Evolutionary conservation across 2,888 invertebrate genomes (phyloP).

Genomic region (Heliconius aoede): DNA sequence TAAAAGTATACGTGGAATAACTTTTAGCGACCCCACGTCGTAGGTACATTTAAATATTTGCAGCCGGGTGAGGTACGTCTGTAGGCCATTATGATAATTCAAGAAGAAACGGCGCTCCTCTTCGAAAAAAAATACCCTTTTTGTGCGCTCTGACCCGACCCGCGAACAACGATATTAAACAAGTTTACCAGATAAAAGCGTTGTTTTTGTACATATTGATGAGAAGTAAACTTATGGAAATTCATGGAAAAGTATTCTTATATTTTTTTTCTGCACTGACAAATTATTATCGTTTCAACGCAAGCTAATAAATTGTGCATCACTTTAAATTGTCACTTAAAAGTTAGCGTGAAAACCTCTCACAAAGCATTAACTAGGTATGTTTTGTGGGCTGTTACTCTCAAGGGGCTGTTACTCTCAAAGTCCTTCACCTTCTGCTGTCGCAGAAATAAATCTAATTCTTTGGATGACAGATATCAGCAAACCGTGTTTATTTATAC

Average conservation of each 20-base stretch:
- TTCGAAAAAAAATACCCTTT: constrained; percentile 63
- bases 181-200: constrained; percentile 55
- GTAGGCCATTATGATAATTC: constrained; percentile 78
- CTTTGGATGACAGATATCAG: constrained; percentile 83
- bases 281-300: constrained; percentile 10
- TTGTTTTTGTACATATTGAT: constrained; percentile 24
- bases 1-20: constrained; percentile 52
- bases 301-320: constrained; percentile 31
- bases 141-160: constrained; percentile 64
- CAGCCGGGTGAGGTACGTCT: constrained; percentile 70
- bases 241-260: constrained; percentile 4
- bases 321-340: constrained; percentile 40
- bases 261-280: background rate
- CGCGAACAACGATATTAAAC: constrained; percentile 70
- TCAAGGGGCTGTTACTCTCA: constrained; percentile 66
- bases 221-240: background rate
- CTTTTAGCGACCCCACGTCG: constrained; percentile 57
- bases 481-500: constrained; percentile 83
- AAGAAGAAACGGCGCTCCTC: constrained; percentile 71
- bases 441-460: constrained; percentile 82
- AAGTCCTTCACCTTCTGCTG: constrained; percentile 78
- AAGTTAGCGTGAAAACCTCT: constrained; percentile 54
- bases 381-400: constrained; percentile 55
- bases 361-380: constrained; percentile 58
- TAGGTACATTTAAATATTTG: constrained; percentile 77